Evolutionary conservation across 2,888 invertebrate genomes (phyloP), one percentile per base, ranked within the genome.

Genomic region (Aricia artaxerxes): DNA sequence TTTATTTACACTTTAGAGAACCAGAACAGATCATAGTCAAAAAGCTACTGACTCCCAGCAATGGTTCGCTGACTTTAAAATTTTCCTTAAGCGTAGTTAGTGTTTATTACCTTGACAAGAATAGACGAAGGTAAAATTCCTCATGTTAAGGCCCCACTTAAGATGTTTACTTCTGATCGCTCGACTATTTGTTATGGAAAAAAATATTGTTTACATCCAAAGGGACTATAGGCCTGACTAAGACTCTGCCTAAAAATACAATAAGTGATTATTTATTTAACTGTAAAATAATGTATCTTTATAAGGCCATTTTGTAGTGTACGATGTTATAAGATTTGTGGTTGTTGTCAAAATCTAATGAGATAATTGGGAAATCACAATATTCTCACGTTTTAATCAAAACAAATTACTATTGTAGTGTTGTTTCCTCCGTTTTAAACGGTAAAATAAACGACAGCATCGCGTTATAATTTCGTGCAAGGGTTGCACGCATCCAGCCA

Each of bases 401-500:
- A 61, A 9, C 61, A 69, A 9, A 69, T 5, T 69, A 69, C 9
- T 69, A 69, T 69, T 1, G 35, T 13, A 4, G 69, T 1, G 4
- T 35, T 13, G 13, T 69, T 69, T 69, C 69, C 35, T 69, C 11
- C 69, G 35, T 35, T 69, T 69, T 69, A 69, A 69, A 69, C 6
- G 69, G 16, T 78, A 38, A 80, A 79, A 81, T 81, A 88, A 89
- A 89, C 87, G 87, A 87, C 86, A 87, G 86, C 87, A 86, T 86
- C 84, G 87, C 84, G 83, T 86, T 88, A 90, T 87, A 89, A 89
- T 87, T 87, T 86, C 86, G 86, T 87, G 86, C 86, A 87, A 91
- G 92, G 92, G 92, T 91, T 90, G 90, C 87, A 89, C 88, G 89
- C 89, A 89, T 87, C 87, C 86, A 90, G 86, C 87, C 91, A 90